Base-by-base conservation (phyloP, 1,140 invertebrate genomes). In the Microplitis mediator region DNA sequence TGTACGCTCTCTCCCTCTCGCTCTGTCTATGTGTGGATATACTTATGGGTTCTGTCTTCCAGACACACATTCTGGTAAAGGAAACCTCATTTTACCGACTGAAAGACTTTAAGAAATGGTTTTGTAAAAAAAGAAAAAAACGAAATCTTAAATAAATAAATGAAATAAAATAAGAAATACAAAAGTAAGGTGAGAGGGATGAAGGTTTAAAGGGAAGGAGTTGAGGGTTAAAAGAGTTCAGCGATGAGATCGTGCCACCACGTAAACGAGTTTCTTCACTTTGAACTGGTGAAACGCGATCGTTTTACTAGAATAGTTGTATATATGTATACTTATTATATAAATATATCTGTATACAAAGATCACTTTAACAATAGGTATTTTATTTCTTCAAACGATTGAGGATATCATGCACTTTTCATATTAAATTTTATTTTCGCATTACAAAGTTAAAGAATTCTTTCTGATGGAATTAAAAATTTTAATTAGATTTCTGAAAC, bases 51-150 rank as follows among this genome's bases (percentile, higher is more conserved):
- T 45, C 39, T 45, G 39, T 45, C 39, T 45, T 11, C 5, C 39
- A 45, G 5, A 45, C 39, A 45, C 5, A 45, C 39, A 3, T 32
- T 60, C 31, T 31, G 31, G 23, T 31, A 60, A 32, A 34, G 23
- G 58, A 60, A 60, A 60, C 58, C 31, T 60, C 23, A 64, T 64
- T 64, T 64, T 64, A 14, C 31, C 8, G 3, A 23, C 62, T 64
- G 16, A 64, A 64, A 39, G 62, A n/a, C 36, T 64, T 23, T 4
- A 4, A 36, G 36, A 8, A 64, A 11, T 31, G 58, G 23, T 31
- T 5, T 54, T 8, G n/a, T 5, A 0, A 6, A 32, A 34, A 60
- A 32, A 31, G 3, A 4, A 1, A 3, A 31, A 60, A 23, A 60
- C 2, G 9, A 31, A 23, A 23, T 23, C 23, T 23, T 34, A 31